Base-by-base conservation (phyloP, 2,888 invertebrate species). In the Melieria crassipennis region DNA sequence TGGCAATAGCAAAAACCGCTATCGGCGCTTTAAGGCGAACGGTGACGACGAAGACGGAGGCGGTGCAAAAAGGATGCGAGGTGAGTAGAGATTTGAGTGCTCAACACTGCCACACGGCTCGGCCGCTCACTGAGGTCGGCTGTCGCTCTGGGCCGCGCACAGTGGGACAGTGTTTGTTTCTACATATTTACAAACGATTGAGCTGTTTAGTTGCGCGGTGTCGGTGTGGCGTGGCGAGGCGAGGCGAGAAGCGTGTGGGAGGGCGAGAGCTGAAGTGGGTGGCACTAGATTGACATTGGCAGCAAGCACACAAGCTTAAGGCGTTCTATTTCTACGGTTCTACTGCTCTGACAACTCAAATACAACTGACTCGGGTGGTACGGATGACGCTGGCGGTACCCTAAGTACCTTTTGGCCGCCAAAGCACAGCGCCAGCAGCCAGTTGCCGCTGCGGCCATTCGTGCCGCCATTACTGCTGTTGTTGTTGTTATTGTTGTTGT, bases 321-420 rank as follows among this genome's bases (percentile, higher is more conserved):
- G 52, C 52, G 50, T 52, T 73, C 73, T 75, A 75, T 30, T 30
- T 30, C 30, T 30, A 30, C 30, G 75, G 73, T 76, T 75, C 85
- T 86, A 86, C 80, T 85, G 85, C 84, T 86, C 85, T 84, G 87
- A 87, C 83, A 87, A 85, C 83, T 87, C 86, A 86, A 87, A 87
- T 83, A 86, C 83, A 86, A 87, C 87, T 87, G 87, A 87, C 87
- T 87, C 87, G 78, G 86, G 86, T 81, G 85, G 86, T 80, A 83
- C 83, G 81, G 85, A 82, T 79, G 82, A 81, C 80, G 86, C 80
- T 81, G 85, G 81, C 80, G 85, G 86, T 81, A 84, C 84, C 80
- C 84, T 84, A 76, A 85, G 84, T 85, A 85, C 84, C 85, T 86
- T 86, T 82, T 86, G 85, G 81, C 84, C 83, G 78, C 85, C 83